Percentiles rank a stretch among this genome's conserved stretches.
These are phyloP conservation scores for Lasioglossum leucozonium DNA, from an alignment of 2,888 invertebrate genomes.

Conservation along the genomic window DNA sequence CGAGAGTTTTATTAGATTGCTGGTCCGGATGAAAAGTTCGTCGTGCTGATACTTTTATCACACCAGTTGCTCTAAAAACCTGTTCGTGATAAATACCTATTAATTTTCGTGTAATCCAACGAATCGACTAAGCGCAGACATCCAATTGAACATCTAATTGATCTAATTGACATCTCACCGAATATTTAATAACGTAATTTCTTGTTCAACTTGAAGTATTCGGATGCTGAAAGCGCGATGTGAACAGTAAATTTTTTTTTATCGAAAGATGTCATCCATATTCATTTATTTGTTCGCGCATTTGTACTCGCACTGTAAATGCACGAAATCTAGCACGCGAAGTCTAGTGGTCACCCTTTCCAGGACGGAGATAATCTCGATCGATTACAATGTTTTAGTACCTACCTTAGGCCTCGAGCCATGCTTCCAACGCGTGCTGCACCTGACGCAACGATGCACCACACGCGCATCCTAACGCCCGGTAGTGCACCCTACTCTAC, in stretches of 20 bases:
- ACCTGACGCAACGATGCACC: slow-evolving; percentile 43
- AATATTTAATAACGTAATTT: no score
- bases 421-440: slow-evolving; percentile 41
- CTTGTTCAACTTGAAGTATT: no score
- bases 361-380: slow-evolving; percentile 10
- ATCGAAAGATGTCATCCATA: neutral
- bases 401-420: slow-evolving; percentile 17
- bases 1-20: neutral
- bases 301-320: neutral
- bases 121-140: no score
- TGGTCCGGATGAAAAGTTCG: neutral
- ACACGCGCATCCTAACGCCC: slow-evolving; percentile 50
- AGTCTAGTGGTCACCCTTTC: neutral
- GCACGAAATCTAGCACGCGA: neutral
- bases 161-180: no score
- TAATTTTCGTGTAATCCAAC: no score
- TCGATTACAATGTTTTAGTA: slow-evolving; percentile 47
- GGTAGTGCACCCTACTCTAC: slow-evolving; percentile 22
- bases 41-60: neutral
- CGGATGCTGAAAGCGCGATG: neutral
- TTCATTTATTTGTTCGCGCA: neutral
- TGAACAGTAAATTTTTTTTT: neutral
- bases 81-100: no score
- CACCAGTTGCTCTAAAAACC: no score
- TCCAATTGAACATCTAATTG: no score